Evolutionary conservation across 2,888 invertebrate species (phyloP).

Genomic region (Campoletis raptor): DNA sequence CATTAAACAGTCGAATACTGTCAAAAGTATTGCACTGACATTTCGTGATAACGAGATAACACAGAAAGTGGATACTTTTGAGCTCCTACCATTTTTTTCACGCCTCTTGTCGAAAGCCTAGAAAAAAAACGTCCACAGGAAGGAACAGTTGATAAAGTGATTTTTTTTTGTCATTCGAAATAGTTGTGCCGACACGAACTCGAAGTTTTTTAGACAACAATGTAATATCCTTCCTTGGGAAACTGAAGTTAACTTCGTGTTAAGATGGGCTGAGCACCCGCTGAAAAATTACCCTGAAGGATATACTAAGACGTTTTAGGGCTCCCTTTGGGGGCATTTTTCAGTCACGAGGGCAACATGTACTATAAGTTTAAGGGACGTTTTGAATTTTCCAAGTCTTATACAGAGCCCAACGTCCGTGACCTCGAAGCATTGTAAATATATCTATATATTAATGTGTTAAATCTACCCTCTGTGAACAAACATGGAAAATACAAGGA

Average conservation of each 20-base stretch:
- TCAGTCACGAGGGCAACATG: conserved; percentile 28
- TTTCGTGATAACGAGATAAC: background rate
- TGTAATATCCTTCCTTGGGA: background rate
- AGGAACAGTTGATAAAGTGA: background rate
- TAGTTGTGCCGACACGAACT: background rate
- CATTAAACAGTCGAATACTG: background rate
- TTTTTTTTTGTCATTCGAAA: background rate
- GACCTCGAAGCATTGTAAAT: conserved; percentile 52
- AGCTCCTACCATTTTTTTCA: background rate
- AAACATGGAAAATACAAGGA: conserved; percentile 39
- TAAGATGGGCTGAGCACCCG: background rate
- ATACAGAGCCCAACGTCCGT: conserved; percentile 17
- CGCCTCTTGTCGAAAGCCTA: background rate
- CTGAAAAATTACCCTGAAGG: conserved; percentile 11
- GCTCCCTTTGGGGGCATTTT: conserved; percentile 17
- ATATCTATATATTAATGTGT: conserved; percentile 29
- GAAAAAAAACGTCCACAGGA: background rate
- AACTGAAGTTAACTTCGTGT: background rate
- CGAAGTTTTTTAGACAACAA: background rate
- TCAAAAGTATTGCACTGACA: too few species aligned
- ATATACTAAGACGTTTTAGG: background rate
- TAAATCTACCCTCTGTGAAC: background rate
- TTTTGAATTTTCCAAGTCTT: conserved; percentile 54
- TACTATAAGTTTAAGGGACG: background rate
- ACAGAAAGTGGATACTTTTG: background rate